Evolutionary conservation across 2,888 invertebrate genomes (phyloP).

Genomic region (Sesamia inferens): DNA sequence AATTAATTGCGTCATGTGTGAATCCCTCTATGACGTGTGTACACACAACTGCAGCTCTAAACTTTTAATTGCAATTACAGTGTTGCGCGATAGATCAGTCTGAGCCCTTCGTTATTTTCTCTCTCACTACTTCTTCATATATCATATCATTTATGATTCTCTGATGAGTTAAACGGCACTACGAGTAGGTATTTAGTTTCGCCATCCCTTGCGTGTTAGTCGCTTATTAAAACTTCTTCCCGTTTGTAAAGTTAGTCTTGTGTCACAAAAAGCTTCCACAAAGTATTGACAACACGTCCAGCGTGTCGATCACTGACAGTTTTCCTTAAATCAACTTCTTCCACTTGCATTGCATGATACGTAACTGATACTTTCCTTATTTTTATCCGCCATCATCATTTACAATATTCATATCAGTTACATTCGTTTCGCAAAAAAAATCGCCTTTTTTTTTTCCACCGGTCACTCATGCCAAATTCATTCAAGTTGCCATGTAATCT

Average conservation of each 20-base stretch:
- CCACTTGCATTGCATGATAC: conserved; percentile 13
- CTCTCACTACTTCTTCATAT: conserved; percentile 11
- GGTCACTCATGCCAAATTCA: conserved; percentile 16
- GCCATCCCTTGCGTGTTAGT: conserved; percentile 24
- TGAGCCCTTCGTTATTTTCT: conserved; percentile 31
- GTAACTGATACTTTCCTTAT: conserved; percentile 30
- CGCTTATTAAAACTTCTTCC: conserved; percentile 24
- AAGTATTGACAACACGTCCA: conserved; percentile 22
- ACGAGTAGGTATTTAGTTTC: conserved; percentile 6
- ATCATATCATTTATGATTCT: conserved; percentile 26
- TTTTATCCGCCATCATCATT: conserved; percentile 27
- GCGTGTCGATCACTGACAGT: conserved; percentile 17
- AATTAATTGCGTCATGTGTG: not conserved
- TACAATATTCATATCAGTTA: conserved; percentile 23
- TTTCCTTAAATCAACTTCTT: conserved; percentile 27
- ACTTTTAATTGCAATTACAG: conserved; percentile 54
- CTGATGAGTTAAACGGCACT: conserved; percentile 22
- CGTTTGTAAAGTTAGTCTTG: conserved; percentile 15
- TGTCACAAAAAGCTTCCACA: conserved; percentile 18
- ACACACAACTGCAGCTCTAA: conserved; percentile 11
- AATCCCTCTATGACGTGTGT: not conserved
- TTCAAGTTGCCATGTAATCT: conserved; percentile 14
- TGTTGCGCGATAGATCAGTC: conserved; percentile 25
- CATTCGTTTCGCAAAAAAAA: conserved; percentile 14
- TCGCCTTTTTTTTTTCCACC: conserved; percentile 29